phyloP scores from a whole-genome alignment of 1,140 invertebrate genomes.

The Pogonognathellus flavescens region DNA sequence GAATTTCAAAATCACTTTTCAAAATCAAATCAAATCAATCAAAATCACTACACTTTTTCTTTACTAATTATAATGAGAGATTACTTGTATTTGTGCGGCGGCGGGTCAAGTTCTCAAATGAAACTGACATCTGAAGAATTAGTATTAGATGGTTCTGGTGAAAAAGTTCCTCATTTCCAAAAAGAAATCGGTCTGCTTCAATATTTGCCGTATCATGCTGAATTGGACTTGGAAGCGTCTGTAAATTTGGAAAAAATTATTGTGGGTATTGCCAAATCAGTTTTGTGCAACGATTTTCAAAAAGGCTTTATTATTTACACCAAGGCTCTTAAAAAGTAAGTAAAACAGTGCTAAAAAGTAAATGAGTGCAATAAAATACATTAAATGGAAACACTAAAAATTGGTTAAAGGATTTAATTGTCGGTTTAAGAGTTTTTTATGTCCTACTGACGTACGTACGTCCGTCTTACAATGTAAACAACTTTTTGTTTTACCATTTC shows the following conservation, averaged over 20 bases:
- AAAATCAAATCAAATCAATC: too few species aligned
- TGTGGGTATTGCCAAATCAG: slow-evolving; percentile 66
- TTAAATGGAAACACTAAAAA: too few species aligned
- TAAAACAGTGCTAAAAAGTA: too few species aligned
- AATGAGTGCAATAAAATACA: too few species aligned
- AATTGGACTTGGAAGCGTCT: slow-evolving; percentile 64
- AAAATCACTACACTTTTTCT: too few species aligned
- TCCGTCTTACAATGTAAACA: too few species aligned
- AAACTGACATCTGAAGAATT: not conserved
- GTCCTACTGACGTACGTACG: too few species aligned
- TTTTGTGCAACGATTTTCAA: slow-evolving; percentile 67
- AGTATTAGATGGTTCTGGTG: not conserved
- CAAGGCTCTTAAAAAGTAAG: slow-evolving; percentile 63
- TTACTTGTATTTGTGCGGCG: slow-evolving; percentile 56
- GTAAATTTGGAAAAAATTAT: slow-evolving; percentile 65
- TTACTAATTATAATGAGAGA: slow-evolving; percentile 25
- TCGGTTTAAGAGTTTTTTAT: too few species aligned
- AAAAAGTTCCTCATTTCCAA: slow-evolving; percentile 59
- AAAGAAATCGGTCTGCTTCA: slow-evolving; percentile 66
- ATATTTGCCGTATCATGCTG: slow-evolving; percentile 67
- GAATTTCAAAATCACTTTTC: too few species aligned
- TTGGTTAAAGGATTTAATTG: too few species aligned
- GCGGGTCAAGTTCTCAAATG: slow-evolving; percentile 19
- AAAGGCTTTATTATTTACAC: slow-evolving; percentile 67
- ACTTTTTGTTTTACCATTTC: too few species aligned